Percentiles rank a stretch among this genome's conserved stretches.
These are phyloP conservation scores for Urocitellus parryii DNA, from an alignment of 2,113 vertebrate species.

Conservation along the genomic window DNA sequence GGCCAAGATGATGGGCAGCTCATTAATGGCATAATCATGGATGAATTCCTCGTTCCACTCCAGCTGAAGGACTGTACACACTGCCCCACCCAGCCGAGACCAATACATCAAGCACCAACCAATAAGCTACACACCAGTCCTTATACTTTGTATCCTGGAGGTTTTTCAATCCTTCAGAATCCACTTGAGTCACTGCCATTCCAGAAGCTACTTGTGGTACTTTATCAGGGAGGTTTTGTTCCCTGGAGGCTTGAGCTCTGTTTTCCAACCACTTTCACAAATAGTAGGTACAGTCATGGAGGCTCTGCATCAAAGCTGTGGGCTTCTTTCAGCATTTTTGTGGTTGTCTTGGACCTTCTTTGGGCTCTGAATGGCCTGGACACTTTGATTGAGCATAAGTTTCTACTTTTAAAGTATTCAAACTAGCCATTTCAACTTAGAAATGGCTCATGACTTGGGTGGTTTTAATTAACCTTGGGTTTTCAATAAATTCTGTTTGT, in stretches of 20 bases:
- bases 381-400: conserved; percentile 29
- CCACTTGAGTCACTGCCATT: background rate
- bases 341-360: background rate
- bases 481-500: conserved; percentile 59
- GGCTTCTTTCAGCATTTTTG: conserved; percentile 66
- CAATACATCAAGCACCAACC: background rate
- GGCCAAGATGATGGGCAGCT: conserved; percentile 26
- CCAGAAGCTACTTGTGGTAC: background rate
- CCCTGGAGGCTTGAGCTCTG: background rate
- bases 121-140: background rate
- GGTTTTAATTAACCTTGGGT: conserved; percentile 70
- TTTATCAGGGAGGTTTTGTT: conserved; percentile 35
- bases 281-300: background rate
- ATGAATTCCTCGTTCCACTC: conserved; percentile 37
- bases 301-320: conserved; percentile 23
- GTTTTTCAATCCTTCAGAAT: background rate
- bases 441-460: conserved; percentile 10
- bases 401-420: conserved; percentile 37
- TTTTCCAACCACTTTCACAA: conserved; percentile 44
- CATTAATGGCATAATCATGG: background rate
- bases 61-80: background rate
- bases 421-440: conserved; percentile 63
- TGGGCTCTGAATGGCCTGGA: background rate
- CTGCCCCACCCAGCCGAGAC: background rate
- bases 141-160: background rate